A percentile compares a stretch with the other conserved stretches of the same genome.
Conservation (phyloP, 2,888 invertebrate species). For the Amblyjoppa fuscipennis region DNA sequence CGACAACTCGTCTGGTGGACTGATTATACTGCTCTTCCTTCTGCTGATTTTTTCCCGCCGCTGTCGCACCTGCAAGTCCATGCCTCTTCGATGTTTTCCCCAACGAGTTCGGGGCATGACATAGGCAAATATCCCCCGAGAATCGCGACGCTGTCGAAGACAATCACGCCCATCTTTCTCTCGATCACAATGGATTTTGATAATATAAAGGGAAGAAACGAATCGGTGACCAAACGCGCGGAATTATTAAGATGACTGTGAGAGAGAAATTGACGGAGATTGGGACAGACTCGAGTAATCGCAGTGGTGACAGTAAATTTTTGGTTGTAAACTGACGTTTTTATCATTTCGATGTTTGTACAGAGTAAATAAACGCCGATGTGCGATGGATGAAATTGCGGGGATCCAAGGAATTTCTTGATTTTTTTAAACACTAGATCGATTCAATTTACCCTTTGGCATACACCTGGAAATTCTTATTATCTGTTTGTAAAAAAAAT, state of each 20-base stretch:
- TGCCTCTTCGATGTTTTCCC: slow-evolving; percentile 37
- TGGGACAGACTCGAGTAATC: slow-evolving; percentile 31
- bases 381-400: too few species aligned
- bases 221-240: slow-evolving; percentile 14
- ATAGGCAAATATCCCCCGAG: slow-evolving; percentile 38
- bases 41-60: slow-evolving; percentile 47
- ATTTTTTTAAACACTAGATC: too few species aligned
- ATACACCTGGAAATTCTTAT: neutral
- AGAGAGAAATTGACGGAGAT: slow-evolving; percentile 49
- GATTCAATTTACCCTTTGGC: neutral
- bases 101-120: slow-evolving; percentile 33
- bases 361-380: too few species aligned
- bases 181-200: slow-evolving; percentile 5
- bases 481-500: neutral
- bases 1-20: slow-evolving; percentile 85
- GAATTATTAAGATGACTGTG: slow-evolving; percentile 69
- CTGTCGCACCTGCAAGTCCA: slow-evolving; percentile 57
- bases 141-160: slow-evolving; percentile 16
- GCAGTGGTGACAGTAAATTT: neutral
- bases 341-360: neutral
- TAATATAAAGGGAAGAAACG: neutral
- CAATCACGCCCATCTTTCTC: neutral
- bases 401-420: too few species aligned
- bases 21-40: slow-evolving; percentile 76
- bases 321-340: neutral